Base-by-base conservation (phyloP, 2,113 vertebrate species). In the Ptilonorhynchus violaceus region DNA sequence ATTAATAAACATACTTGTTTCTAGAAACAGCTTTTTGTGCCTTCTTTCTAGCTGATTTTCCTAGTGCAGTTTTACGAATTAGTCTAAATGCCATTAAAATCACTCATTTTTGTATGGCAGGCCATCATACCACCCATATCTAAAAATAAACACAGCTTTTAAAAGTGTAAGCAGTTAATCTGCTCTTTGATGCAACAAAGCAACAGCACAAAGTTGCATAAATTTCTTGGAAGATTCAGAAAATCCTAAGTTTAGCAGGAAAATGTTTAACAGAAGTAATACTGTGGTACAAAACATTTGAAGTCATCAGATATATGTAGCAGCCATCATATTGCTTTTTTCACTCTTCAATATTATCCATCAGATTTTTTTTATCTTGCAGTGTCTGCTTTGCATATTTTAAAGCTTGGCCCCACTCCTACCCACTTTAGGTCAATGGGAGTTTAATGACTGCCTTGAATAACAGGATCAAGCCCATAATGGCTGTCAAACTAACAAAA, bases 391-490 rank as follows among this genome's bases (percentile, higher is more conserved):
- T 88, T 82, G 69, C 52, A 81, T 94, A 92, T 74, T 74, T 21
- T 88, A 91, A 85, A 85, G 6, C 47, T 77, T 85, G 89, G 63
- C 49, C 89, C 21, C 41, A 75, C 25, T 92, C 92, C 90, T 91
- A 81, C 41, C 15, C 74, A 81, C 62, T 92, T 96, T 56, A 81
- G 74, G 85, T 88, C 95, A 93, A 92, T 89, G 72, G 79, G 52
- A 89, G 83, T 96, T 96, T 95, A 91, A 93, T 89, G 69, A 91
- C 55, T 93, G 60, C 63, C 72, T 95, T 81, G 80, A 86, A 91
- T 97, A 96, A 91, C 73, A 89, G 64, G 85, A 88, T 97, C 91
- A 95, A 92, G 41, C 44, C 84, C 46, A 86, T 88, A 96, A 96
- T 86, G 67, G 77, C 66, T 96, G 81, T 94, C 91, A 91, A 67